A percentile compares a stretch with the other conserved stretches of the same genome.
Conservation (phyloP, 2,888 invertebrate genomes). For the Helobdella robusta region DNA sequence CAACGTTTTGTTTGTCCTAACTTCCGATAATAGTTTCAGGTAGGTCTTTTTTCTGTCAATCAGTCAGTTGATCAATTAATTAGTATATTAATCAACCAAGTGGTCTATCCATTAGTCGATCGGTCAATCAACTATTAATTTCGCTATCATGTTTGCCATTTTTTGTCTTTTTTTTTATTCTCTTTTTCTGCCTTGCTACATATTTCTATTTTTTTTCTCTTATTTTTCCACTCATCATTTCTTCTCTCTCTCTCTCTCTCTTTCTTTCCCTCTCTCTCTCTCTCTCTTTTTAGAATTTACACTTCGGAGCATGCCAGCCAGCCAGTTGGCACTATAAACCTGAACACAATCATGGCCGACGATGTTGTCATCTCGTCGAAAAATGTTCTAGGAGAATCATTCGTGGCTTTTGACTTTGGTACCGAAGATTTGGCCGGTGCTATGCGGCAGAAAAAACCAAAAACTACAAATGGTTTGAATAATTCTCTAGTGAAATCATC, state of each 20-base stretch:
- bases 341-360: constrained; percentile 16
- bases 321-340: constrained; percentile 38
- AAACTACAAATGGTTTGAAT: too few species aligned
- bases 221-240: background rate
- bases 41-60: background rate
- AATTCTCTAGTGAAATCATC: too few species aligned
- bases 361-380: background rate
- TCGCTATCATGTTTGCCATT: too few species aligned
- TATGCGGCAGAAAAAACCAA: too few species aligned
- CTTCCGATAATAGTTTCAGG: constrained; percentile 63
- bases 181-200: background rate
- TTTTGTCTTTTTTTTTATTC: background rate
- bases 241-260: background rate
- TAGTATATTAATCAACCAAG: too few species aligned
- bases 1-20: constrained; percentile 67
- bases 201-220: background rate
- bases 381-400: constrained; percentile 66
- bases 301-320: constrained; percentile 42
- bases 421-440: constrained; percentile 40
- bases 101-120: too few species aligned
- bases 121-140: too few species aligned
- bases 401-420: constrained; percentile 76
- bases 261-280: background rate
- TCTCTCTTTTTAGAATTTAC: constrained; percentile 42
- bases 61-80: background rate